Evolutionary conservation across 2,888 invertebrate species (phyloP).

Genomic region (Hyppa rectilinea): DNA sequence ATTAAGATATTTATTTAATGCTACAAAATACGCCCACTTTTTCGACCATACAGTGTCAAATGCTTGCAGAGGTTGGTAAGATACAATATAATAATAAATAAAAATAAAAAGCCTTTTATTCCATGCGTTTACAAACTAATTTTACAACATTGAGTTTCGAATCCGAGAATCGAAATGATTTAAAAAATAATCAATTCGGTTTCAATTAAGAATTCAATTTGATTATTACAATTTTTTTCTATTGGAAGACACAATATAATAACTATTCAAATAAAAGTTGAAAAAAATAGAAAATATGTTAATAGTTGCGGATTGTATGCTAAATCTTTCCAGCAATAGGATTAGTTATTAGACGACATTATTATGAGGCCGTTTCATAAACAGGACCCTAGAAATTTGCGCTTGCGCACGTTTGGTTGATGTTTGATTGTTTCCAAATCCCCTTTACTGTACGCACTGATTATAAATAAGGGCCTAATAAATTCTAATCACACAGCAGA

Average conservation of each 20-base stretch:
- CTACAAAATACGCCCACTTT: neutral
- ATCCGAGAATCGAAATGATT: too few species aligned
- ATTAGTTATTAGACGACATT: too few species aligned
- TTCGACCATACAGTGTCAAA: neutral
- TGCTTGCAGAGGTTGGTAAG: neutral
- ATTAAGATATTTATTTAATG: neutral
- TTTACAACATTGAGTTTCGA: too few species aligned
- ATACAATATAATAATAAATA: too few species aligned
- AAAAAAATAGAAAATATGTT: too few species aligned
- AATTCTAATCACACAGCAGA: slow-evolving; percentile 58
- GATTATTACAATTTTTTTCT: too few species aligned
- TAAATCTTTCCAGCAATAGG: neutral
- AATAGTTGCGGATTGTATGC: neutral
- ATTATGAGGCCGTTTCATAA: neutral
- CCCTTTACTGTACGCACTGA: slow-evolving; percentile 45
- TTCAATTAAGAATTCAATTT: too few species aligned
- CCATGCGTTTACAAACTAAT: too few species aligned
- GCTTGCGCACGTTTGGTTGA: slow-evolving; percentile 28
- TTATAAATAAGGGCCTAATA: slow-evolving; percentile 56
- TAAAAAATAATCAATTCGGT: too few species aligned
- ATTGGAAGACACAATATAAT: too few species aligned
- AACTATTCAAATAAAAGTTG: too few species aligned
- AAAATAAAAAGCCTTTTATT: too few species aligned
- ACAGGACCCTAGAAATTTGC: slow-evolving; percentile 37
- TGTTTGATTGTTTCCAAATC: slow-evolving; percentile 61